Evolutionary conservation across 2,113 vertebrate genomes (phyloP), one percentile per base, ranked within the genome.

Genomic region (Tetraodon nigroviridis): DNA sequence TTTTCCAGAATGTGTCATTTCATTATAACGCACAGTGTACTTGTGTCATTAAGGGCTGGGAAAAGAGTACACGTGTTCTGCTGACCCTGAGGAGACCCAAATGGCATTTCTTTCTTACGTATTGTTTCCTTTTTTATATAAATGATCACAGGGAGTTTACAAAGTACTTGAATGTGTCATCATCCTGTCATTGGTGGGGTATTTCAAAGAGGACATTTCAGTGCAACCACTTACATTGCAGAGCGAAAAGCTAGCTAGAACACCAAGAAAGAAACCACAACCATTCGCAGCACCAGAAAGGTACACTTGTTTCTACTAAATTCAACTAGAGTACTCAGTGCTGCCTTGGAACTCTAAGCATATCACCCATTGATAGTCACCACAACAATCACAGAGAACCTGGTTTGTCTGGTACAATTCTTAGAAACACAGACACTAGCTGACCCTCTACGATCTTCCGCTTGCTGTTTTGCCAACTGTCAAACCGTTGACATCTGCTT

Each of bases 361-460:
- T 78, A 45, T 57, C 54, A 69, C 64, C 62, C 21, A 80, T 70
- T 73, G 65, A 75, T 55, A 66, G 77, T 65, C 63, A 80, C 58
- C 65, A 78, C 55, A 5, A 80, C 66, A 44, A 65, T 17, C 32
- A 71, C 67, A 69, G 63, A 71, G 41, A 57, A 55, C 50, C 52
- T 5, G 61, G 65, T 48, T 51, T 55, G 32, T 71, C 55, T 7
- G 13, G 29, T 68, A 20, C 54, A 7, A 10, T 17, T 51, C 78
- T 85, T 83, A 83, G 82, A 68, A 64, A 69, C 67, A 90, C 86
- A 87, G 85, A 89, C 87, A 88, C 61, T 87, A 88, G 85, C 86
- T 90, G 89, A 84, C 86, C 67, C 50, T 58, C 63, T 78, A 80
- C 32, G 55, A 69, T 63, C 42, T 69, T 46, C 52, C 55, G 59